Base-by-base conservation (phyloP, 1,140 invertebrate species). In the Eupeodes corollae region DNA sequence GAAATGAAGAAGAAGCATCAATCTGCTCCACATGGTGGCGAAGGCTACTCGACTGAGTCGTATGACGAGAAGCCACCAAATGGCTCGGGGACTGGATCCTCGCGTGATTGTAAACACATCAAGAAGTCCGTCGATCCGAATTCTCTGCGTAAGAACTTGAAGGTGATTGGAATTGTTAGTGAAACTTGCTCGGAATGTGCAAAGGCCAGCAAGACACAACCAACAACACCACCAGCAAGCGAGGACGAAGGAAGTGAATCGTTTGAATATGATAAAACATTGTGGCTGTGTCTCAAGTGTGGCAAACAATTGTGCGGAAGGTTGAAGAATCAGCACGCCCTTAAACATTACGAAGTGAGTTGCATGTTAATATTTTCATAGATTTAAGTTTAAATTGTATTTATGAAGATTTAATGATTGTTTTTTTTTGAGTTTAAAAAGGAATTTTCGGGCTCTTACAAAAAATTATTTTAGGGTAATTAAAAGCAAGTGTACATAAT, bases 301-400 rank as follows among this genome's bases (percentile, higher is more conserved):
- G 87, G 85, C 12, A 66, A 81, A 43, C 80, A 86, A 68, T 76
- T 81, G 33, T 92, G 89, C 71, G 86, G 84, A 32, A 73, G 79
- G 46, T 71, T 75, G 10, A 72, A 79, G 10, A 76, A 78, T 56
- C 72, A 79, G 52, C 89, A 94, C 70, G 85, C 86, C 2, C 55
- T 86, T 11, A 72, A 80, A 41, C 90, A 94, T 69, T 84, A 76
- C 60, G 71, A 82, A 54, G 65, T 68, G 43, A 54, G 49, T 44
- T 5, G n/a, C n/a, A n/a, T n/a, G n/a, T n/a, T n/a, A n/a, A n/a
- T n/a, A n/a, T n/a, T n/a, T n/a, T n/a, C n/a, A n/a, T n/a, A n/a
- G n/a, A n/a, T n/a, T n/a, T n/a, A n/a, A n/a, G n/a, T n/a, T n/a
- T n/a, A n/a, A n/a, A n/a, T n/a, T n/a, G n/a, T n/a, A n/a, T n/a